Percentiles rank a stretch among this genome's conserved stretches.
phyloP scores from a whole-genome alignment of 2,888 invertebrate species.

The Merodon equestris region DNA sequence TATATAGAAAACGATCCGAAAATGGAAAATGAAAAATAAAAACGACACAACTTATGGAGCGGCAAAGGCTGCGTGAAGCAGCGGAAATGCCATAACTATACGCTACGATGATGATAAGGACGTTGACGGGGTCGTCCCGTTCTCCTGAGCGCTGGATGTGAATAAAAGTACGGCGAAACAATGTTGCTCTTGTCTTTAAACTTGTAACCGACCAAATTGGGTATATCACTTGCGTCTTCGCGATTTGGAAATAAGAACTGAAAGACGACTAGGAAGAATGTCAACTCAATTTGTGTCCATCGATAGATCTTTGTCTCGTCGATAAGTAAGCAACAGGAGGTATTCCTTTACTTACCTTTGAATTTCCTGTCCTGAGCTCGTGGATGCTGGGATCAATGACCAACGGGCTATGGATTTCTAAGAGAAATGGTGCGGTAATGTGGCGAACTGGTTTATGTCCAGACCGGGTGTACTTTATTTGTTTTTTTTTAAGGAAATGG shows the following conservation, averaged over 20 bases:
- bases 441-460: too few relatives aligned
- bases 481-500: too few relatives aligned
- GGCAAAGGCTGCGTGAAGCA: slow-evolving; percentile 7
- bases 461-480: too few relatives aligned
- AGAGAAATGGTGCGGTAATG: too few relatives aligned
- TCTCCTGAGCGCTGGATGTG: slow-evolving; percentile 13
- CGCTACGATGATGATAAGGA: slow-evolving; percentile 24
- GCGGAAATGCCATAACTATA: slow-evolving; percentile 22
- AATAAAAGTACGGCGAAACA: slow-evolving; percentile 47
- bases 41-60: background rate
- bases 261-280: slow-evolving; percentile 30
- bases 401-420: too few relatives aligned
- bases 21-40: background rate
- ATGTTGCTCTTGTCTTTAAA: slow-evolving; percentile 30
- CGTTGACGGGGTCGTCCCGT: slow-evolving; percentile 1
- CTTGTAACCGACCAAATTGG: slow-evolving; percentile 8
- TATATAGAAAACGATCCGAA: slow-evolving; percentile 45
- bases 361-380: too few relatives aligned
- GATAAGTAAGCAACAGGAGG: slow-evolving; percentile 5
- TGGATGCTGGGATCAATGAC: too few relatives aligned
- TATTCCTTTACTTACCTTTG: background rate
- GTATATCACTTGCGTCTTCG: too few relatives aligned
- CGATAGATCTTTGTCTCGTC: slow-evolving; percentile 25
- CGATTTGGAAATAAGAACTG: background rate
- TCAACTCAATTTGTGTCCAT: slow-evolving; percentile 54